Conservation (phyloP, 2,113 vertebrate species). For the Marmota monax region DNA sequence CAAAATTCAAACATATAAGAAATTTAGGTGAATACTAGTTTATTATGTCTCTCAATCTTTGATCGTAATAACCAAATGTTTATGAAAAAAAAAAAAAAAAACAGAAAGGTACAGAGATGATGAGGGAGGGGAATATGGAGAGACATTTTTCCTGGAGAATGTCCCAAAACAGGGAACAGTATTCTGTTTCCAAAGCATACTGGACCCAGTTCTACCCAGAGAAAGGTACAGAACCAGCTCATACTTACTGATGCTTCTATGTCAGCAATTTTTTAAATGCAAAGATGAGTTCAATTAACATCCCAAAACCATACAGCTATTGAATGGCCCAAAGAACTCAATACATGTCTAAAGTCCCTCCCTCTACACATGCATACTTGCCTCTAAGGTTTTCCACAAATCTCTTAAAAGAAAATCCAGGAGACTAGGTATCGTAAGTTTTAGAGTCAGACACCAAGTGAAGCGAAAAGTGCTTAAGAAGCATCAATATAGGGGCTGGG, state of each 20-base stretch:
- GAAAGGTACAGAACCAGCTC: not conserved
- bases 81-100: constrained; percentile 53
- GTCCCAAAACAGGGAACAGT: constrained; percentile 34
- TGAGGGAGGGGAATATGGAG: not conserved
- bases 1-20: constrained; percentile 23
- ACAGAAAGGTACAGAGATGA: constrained; percentile 22
- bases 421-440: not conserved
- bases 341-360: not conserved
- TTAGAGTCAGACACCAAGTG: not conserved
- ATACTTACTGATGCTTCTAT: constrained; percentile 2
- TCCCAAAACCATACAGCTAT: not conserved
- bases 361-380: not conserved
- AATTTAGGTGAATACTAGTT: not conserved
- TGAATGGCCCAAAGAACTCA: not conserved
- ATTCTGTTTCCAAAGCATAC: not conserved
- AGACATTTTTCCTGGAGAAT: not conserved
- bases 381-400: constrained; percentile 44
- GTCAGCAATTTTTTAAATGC: not conserved
- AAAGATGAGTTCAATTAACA: not conserved
- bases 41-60: constrained; percentile 34
- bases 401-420: constrained; percentile 8
- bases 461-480: constrained; percentile 4
- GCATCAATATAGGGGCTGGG: not conserved
- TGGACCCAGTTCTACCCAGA: not conserved
- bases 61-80: constrained; percentile 16